phyloP scores from a whole-genome alignment of 2,888 invertebrate genomes.

The Criorhina ranunculi region DNA sequence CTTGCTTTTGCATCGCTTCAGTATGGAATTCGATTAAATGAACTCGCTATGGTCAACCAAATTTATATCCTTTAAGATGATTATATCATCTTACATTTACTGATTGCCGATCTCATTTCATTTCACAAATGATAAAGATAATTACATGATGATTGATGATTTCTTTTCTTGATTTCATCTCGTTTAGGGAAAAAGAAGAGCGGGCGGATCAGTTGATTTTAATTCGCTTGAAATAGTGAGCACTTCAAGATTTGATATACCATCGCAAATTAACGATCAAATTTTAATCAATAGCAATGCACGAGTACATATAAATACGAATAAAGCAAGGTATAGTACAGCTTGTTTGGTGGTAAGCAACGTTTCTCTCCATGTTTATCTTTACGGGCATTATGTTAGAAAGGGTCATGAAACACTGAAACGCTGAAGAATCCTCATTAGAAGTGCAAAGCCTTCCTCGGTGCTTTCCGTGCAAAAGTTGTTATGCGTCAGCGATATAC shows the following conservation, averaged over 20 bases:
- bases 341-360: neutral
- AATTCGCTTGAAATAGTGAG: neutral
- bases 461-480: no score
- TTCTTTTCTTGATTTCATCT: constrained; percentile 4
- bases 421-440: no score
- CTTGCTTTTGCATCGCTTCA: no score
- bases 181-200: neutral
- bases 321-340: neutral
- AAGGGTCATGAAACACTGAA: no score
- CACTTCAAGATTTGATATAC: neutral
- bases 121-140: neutral
- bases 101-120: neutral
- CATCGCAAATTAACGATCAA: neutral
- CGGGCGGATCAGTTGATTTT: neutral
- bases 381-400: no score
- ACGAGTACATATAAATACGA: neutral
- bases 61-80: no score
- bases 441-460: no score
- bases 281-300: neutral
- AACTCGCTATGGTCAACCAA: no score
- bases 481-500: no score
- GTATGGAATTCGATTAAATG: no score
- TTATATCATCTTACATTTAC: no score
- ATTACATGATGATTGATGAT: neutral
- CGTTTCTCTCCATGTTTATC: neutral